Conservation (phyloP, 2,888 invertebrate genomes). For the Danaus chrysippus region DNA sequence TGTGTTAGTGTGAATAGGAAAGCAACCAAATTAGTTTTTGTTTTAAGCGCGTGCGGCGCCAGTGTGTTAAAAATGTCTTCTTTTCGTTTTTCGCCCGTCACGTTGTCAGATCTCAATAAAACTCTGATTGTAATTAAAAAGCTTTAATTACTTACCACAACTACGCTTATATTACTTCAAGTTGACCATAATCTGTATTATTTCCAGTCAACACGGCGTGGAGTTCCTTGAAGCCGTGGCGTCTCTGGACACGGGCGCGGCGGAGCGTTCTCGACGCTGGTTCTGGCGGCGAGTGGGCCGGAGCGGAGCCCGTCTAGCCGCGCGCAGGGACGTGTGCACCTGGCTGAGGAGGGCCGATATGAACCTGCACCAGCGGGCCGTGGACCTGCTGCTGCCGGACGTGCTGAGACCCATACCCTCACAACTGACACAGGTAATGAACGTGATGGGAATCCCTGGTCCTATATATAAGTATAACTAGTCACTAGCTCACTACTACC, state of each 20-base stretch:
- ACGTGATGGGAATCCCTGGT: no score
- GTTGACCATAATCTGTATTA: background rate
- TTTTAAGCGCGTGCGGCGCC: no score
- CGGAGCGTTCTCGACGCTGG: slow-evolving; percentile 93
- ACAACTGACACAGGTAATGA: slow-evolving; percentile 96
- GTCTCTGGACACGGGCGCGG: slow-evolving; percentile 92
- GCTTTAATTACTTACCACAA: no score
- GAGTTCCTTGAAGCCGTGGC: slow-evolving; percentile 95
- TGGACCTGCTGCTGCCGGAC: slow-evolving; percentile 97
- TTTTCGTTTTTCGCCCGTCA: no score
- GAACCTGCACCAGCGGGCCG: slow-evolving; percentile 96
- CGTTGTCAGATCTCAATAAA: no score
- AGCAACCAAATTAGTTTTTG: no score
- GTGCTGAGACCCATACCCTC: slow-evolving; percentile 96
- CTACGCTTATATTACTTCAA: no score
- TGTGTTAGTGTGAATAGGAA: no score
- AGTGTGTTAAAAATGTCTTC: no score
- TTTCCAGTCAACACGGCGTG: slow-evolving; percentile 91
- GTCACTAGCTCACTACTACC: no score
- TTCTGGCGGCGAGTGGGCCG: slow-evolving; percentile 95
- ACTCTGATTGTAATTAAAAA: no score
- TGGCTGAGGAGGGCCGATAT: slow-evolving; percentile 92
- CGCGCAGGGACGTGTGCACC: slow-evolving; percentile 81
- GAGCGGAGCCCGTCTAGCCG: slow-evolving; percentile 87
- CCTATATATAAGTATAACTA: no score